Evolutionary conservation across 1,140 invertebrate genomes (phyloP), one percentile per base, ranked within the genome.

Genomic region (Marisa cornuarietis): DNA sequence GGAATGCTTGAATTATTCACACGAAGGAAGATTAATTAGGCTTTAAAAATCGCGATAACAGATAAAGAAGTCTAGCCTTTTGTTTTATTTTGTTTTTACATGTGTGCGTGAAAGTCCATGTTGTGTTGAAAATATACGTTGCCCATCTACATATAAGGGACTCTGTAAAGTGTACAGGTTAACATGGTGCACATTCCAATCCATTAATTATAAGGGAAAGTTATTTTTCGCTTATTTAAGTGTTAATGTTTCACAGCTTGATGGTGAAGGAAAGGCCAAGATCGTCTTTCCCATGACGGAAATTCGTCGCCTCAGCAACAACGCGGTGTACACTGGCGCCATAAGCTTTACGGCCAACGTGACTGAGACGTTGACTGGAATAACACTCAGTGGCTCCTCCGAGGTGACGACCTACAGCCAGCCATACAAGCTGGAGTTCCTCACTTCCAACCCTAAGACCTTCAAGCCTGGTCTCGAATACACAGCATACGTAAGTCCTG

Each of bases 401-500:
- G 71, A 72, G 42, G 79, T 87, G 1, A 78, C 76, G 54, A 79
- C 85, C 78, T 85, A 87, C 65, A 42, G 11, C 26, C 26, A 65
- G 16, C 24, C 58, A 9, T 80, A 83, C 65, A 89, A 87, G 72
- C 74, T 87, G 24, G 84, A 88, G 26, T 87, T 85, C 73, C 81
- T 85, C 1, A n/a, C 69, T 9, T 84, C 85, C 52, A 86, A 87
- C 77, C 88, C 88, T n/a, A 86, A 85, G 16, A 88, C 85, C 6
- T 89, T 88, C 82, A 89, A 89, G 73, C 88, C 88, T 14, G 87
- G 85, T 16, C 83, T 89, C 9, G 75, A 82, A 71, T 89, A 87
- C 79, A 86, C 82, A 11, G 88, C 84, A 8, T 87, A 87, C 79
- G 88, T 89, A 84, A 88, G 88, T 85, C 61, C 71, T 58, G 11